Base-by-base conservation (phyloP, 2,888 invertebrate species). In the Pandemis corylana region DNA sequence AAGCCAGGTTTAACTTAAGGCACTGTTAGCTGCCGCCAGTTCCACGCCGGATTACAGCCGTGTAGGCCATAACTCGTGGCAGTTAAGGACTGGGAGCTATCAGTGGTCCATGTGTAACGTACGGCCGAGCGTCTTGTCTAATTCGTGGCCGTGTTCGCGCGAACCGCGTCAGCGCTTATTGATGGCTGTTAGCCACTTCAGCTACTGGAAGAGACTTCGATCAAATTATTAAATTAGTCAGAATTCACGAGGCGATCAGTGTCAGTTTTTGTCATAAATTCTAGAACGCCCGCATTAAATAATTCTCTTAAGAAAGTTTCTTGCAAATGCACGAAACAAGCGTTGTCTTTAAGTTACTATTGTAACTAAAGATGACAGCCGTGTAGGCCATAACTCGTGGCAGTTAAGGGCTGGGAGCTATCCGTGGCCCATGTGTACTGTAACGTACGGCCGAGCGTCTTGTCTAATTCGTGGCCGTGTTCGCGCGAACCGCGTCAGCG, bases 131-230 rank as follows among this genome's bases (percentile, higher is more conserved):
- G 77, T 78, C 80, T 78, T 80, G 81, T 84, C 84, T 87, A 87
- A 86, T 88, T 85, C 83, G 82, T 77, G 83, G 77, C 81, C 72
- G 78, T 88, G 89, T 87, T 84, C 87, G 79, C 84, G 82, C 80
- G 79, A 80, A 79, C 80, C 80, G 72, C 76, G 87, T 89, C 89
- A 89, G 88, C 89, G 83, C 81, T 80, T 87, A 89, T 89, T 89
- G 89, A 89, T 89, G 85, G 83, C 76, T 77, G 49, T 44, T 59
- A 13, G 68, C 71, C 71, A 15, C 46, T 41, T 72, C 76, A 42
- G n/a, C 20, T 10, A 28, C 78, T 80, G 77, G 81, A 81, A 71
- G 71, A 53, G 77, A 20, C 64, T 10, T 28, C 6, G 5, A n/a
- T 13, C 12, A n/a, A n/a, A 0, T n/a, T n/a, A n/a, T 12, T 12